phyloP scores from a whole-genome alignment of 2,113 vertebrate species.

The Pteronura brasiliensis region DNA sequence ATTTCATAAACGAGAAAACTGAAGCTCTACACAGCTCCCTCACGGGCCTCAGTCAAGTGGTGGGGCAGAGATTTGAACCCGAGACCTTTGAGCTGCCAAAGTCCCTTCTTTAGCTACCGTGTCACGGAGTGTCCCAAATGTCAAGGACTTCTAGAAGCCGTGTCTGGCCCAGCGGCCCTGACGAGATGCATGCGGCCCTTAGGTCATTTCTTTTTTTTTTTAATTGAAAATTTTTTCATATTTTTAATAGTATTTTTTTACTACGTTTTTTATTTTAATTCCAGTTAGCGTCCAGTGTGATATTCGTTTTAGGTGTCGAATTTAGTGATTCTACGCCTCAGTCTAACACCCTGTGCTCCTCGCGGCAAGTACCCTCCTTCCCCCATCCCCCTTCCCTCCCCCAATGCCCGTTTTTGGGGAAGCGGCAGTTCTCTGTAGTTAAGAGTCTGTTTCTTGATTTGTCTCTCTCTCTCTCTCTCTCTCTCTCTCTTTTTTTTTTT shows the following conservation, averaged over 20 bases:
- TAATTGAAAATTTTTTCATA: background rate
- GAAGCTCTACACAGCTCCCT: background rate
- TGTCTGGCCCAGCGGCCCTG: background rate
- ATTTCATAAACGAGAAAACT: background rate
- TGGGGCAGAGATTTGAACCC: background rate
- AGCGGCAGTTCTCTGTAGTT: background rate
- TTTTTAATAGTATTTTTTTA: background rate
- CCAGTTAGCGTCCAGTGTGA: background rate
- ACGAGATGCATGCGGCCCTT: background rate
- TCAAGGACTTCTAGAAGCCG: background rate
- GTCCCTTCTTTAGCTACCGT: background rate
- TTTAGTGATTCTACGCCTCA: background rate
- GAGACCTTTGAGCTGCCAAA: background rate
- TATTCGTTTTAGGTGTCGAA: background rate
- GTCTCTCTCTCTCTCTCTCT: background rate
- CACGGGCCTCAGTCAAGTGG: background rate
- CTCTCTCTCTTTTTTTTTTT: background rate
- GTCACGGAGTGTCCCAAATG: background rate
- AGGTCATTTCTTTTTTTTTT: background rate
- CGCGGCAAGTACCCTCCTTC: background rate
- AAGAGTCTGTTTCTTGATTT: background rate
- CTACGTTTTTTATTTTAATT: background rate
- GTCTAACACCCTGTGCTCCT: background rate
- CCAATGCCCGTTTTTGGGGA: rapidly evolving
- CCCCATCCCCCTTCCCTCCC: background rate